phyloP scores from a whole-genome alignment of 1,140 invertebrate species.

The Araneus ventricosus region DNA sequence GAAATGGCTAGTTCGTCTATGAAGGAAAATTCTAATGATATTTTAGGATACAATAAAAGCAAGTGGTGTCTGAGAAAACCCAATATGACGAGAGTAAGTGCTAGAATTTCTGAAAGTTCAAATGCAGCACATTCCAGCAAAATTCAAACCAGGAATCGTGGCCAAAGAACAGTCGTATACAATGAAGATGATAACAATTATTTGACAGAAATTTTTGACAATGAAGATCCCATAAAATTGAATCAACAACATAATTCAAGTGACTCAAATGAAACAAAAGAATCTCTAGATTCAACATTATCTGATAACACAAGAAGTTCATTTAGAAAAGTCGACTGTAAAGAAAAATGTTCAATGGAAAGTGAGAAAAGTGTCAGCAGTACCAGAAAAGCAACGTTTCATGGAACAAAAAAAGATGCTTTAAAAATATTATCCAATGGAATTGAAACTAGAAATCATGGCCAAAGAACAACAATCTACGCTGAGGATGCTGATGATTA shows the following conservation, averaged over 20 bases:
- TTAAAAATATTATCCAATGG: conserved; percentile 53
- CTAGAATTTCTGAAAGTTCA: conserved; percentile 8
- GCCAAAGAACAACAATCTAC: conserved; percentile 79
- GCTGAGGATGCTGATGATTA: conserved; percentile 78
- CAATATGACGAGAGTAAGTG: not conserved
- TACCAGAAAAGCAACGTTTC: not conserved
- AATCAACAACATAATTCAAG: not conserved
- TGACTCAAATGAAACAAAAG: not conserved
- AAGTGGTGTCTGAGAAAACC: conserved; percentile 53
- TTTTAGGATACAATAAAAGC: conserved; percentile 26
- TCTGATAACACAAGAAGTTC: not conserved
- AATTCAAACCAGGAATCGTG: conserved; percentile 79
- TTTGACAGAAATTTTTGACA: conserved; percentile 49
- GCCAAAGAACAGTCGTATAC: conserved; percentile 79
- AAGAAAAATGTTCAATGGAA: not conserved
- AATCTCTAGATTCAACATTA: not conserved
- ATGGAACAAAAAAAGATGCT: conserved; percentile 14
- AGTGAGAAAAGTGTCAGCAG: not conserved
- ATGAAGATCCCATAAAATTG: conserved; percentile 50
- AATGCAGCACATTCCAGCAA: conserved; percentile 25
- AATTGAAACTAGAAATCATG: conserved; percentile 79
- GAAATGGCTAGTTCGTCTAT: not conserved
- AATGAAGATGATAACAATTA: conserved; percentile 77
- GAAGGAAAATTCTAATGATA: conserved; percentile 23
- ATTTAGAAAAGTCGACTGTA: not conserved